Base-by-base conservation (phyloP, 2,888 invertebrate genomes). In the Andrena chrysosceles region DNA sequence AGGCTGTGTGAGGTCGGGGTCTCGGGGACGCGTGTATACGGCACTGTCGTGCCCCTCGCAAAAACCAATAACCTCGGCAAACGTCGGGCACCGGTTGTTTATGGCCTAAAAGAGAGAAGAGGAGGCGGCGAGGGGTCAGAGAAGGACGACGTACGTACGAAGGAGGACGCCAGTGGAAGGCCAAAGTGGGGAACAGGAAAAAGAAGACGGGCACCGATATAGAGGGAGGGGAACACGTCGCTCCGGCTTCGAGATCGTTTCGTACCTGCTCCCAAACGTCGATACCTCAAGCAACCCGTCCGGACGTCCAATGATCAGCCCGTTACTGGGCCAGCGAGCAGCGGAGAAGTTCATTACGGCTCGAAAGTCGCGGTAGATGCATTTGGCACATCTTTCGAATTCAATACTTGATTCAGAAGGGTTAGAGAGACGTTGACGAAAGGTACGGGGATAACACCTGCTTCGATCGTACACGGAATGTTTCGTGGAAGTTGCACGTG, bases 51-150 rank as follows among this genome's bases (percentile, higher is more conserved):
- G 87, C 81, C 77, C 84, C 86, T 86, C 78, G 87, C 88, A 90
- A 91, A 91, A 91, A 91, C 91, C 91, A 91, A 91, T 91, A 91
- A 91, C 91, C 90, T 90, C 88, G 90, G 86, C 85, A 86, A 86
- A 90, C 88, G 88, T 87, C 85, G 90, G 85, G 77, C 77, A 84
- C 87, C 84, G 88, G 86, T 90, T 90, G 91, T 91, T 91, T 91
- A 91, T 91, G 89, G 81, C 86, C 81, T 77, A 84, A 78, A 81
- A 85, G 77, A 72, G 78, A 78, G 72, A 81, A 79, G 69, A 72
- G 68, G 72, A 77, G 69, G 13, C 48, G n/a, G 31, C 48, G 23
- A 35, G 23, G 29, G 56, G 63, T 33, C n/a, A 69, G 66, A 67
- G 56, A 77, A 69, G 60, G 52, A 80, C 42, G 80, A 49, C 23